Conservation (phyloP, 2,888 invertebrate species). For the Clitarchus hookeri region DNA sequence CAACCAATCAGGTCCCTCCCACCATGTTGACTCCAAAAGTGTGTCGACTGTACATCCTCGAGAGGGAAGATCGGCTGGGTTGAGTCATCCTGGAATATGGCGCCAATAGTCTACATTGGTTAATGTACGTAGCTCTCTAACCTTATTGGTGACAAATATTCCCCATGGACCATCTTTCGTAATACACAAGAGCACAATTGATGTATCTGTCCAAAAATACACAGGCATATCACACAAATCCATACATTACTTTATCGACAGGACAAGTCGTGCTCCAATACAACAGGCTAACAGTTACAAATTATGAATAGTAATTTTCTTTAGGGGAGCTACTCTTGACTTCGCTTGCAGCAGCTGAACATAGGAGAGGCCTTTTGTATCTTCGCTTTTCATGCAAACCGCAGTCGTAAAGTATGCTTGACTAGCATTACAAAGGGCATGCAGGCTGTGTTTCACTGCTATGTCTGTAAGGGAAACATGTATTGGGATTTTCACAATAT, state of each 20-base stretch:
- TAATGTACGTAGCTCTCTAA: constrained; percentile 35
- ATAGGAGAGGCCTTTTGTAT: neutral
- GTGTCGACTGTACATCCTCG: constrained; percentile 35
- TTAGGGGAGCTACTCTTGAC: constrained; percentile 41
- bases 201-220: constrained; percentile 40
- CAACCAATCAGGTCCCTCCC: constrained; percentile 38
- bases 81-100: constrained; percentile 42
- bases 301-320: constrained; percentile 40
- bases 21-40: constrained; percentile 39
- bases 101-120: constrained; percentile 35
- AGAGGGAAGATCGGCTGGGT: constrained; percentile 45
- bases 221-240: constrained; percentile 17
- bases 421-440: too few species aligned
- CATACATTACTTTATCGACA: neutral
- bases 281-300: constrained; percentile 43
- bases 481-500: neutral
- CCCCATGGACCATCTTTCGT: constrained; percentile 40
- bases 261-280: constrained; percentile 37
- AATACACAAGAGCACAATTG: constrained; percentile 42
- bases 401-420: too few species aligned
- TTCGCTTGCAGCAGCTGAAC: constrained; percentile 38
- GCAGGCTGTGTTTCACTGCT: neutral
- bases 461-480: too few species aligned
- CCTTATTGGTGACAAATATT: constrained; percentile 42
- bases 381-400: too few species aligned